Base-by-base conservation (phyloP, 1,140 invertebrate genomes). In the Nymphalis io region DNA sequence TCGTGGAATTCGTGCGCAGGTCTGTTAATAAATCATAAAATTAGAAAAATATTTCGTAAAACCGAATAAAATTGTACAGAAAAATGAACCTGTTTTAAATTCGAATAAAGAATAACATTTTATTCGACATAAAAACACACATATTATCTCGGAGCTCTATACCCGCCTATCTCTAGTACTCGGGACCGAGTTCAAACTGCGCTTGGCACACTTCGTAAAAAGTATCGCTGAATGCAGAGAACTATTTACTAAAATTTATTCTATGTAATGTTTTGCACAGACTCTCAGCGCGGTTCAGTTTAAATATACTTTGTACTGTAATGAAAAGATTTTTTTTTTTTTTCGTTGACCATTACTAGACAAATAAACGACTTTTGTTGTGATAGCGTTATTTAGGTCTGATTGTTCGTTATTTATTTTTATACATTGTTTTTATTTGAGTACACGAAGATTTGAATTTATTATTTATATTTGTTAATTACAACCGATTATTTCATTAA, bases 201-300 rank as follows among this genome's bases (percentile, higher is more conserved):
- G 51, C 70, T 75, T 75, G 73, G 73, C 70, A 72, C 59, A 55
- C 46, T 72, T 64, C 66, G 70, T 72, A 75, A 75, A 75, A 72
- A 72, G 57, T 72, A 72, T 65, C 73, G 51, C 51, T 61, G 70
- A 72, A 72, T 68, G 62, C 61, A 75, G 40, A 27, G 51, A 55
- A 55, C 51, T 55, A 55, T 55, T 55, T 55, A 55, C 51, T 55
- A 27, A 55, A 55, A 75, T 75, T 75, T 75, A 72, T 69, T 75
- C 58, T 61, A 44, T 66, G 59, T 61, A 75, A 72, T 72, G 65
- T 75, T 75, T 75, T 72, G 63, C 55, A 63, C 60, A 59, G 59
- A 59, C 60, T 64, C 13, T 59, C 21, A 48, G 10, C 51, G 23
- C 12, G 23, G 51, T 55, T 27, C 20, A 55, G 11, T 55, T 55